These are phyloP conservation scores for Cheilosia soror DNA, from an alignment of 2,888 invertebrate genomes.

Conservation along the genomic window DNA sequence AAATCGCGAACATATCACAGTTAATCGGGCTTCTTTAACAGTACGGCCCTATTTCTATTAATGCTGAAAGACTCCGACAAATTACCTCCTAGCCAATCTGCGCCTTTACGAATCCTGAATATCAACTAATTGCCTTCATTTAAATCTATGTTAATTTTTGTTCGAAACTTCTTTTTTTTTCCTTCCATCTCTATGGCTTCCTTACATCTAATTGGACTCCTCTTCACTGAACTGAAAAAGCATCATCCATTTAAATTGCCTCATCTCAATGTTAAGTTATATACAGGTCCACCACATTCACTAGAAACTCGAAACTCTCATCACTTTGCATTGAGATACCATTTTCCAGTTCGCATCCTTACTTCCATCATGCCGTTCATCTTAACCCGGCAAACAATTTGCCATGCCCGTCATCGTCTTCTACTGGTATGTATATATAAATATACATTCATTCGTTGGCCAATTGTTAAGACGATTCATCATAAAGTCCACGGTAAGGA, in stretches of 20 bases:
- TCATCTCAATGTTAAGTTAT: constrained; percentile 16
- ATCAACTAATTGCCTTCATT: constrained; percentile 19
- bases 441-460: constrained; percentile 44
- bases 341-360: constrained; percentile 40
- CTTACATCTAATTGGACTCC: constrained; percentile 20
- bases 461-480: constrained; percentile 69
- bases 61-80: no score
- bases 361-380: constrained; percentile 20
- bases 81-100: neutral
- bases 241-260: constrained; percentile 44
- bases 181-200: neutral
- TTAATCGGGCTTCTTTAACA: no score
- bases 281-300: constrained; percentile 14
- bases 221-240: constrained; percentile 21
- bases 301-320: constrained; percentile 19
- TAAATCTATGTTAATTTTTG: constrained; percentile 7
- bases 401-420: constrained; percentile 30
- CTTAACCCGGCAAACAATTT: constrained; percentile 20
- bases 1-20: no score
- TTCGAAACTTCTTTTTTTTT: neutral
- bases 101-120: neutral
- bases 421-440: neutral
- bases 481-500: constrained; percentile 46
- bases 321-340: constrained; percentile 43
- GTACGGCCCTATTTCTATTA: no score